Percentiles rank a stretch among this genome's conserved stretches.
Evolutionary conservation across 2,888 invertebrate genomes (phyloP).

Genomic region (Ecliptopera silaceata): DNA sequence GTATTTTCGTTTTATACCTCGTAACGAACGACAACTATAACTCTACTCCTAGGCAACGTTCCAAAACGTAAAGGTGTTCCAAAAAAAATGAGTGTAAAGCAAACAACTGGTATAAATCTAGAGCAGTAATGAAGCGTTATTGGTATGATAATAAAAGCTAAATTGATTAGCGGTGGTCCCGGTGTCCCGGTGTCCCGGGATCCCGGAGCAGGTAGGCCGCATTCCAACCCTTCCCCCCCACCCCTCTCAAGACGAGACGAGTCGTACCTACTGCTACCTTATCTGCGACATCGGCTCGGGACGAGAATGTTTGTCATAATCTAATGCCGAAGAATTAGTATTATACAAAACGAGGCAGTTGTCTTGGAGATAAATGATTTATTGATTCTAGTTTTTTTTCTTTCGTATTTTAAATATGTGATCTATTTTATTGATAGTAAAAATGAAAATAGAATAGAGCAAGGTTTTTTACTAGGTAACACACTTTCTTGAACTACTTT

Average conservation of each 20-base stretch:
- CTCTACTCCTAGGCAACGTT: constrained; percentile 52
- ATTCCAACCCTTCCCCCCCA: constrained; percentile 59
- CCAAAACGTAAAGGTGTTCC: constrained; percentile 41
- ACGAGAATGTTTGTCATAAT: constrained; percentile 69
- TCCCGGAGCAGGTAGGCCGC: constrained; percentile 75
- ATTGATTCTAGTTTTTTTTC: constrained; percentile 3
- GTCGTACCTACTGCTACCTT: constrained; percentile 27
- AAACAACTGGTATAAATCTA: constrained; percentile 67
- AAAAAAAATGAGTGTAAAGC: constrained; percentile 50
- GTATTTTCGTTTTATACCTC: constrained; percentile 29
- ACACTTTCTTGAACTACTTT: constrained; percentile 5
- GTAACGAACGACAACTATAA: constrained; percentile 41
- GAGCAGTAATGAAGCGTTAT: constrained; percentile 77
- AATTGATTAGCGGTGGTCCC: constrained; percentile 80
- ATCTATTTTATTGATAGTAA: not conserved
- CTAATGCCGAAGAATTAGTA: constrained; percentile 60
- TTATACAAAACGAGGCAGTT: constrained; percentile 37
- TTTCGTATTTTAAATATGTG: not conserved
- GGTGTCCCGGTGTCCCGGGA: constrained; percentile 64
- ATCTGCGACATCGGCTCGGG: constrained; percentile 10
- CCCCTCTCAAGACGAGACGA: constrained; percentile 41
- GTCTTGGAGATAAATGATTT: constrained; percentile 20
- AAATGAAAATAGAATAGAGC: not conserved
- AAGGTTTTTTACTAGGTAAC: not conserved
- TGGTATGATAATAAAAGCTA: constrained; percentile 79